Conservation (phyloP, 2,797 vertebrate genomes). For the Ctenosaura bakeri region DNA sequence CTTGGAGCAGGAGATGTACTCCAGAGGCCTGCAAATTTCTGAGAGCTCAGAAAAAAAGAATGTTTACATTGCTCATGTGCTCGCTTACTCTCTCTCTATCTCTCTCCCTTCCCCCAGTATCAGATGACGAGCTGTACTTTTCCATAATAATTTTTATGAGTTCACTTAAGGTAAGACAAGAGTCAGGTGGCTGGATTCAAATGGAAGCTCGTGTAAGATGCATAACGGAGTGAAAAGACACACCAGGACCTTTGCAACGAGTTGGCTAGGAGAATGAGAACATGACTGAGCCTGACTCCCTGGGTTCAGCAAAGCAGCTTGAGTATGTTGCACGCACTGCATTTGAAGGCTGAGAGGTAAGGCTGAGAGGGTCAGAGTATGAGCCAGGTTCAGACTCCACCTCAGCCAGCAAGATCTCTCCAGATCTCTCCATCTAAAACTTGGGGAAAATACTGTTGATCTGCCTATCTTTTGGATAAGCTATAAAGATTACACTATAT, state of each 20-base stretch:
- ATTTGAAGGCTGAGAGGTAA: not conserved
- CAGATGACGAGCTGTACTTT: not conserved
- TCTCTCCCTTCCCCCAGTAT: no score
- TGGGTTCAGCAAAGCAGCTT: not conserved
- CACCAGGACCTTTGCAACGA: not conserved
- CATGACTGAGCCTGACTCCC: not conserved
- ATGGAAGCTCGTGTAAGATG: rapidly evolving
- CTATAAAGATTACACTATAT: not conserved
- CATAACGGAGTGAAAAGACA: not conserved
- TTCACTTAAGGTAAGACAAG: constrained; percentile 15
- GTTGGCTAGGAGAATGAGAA: not conserved
- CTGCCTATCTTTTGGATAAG: not conserved
- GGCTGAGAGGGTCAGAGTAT: not conserved
- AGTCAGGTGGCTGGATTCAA: not conserved
- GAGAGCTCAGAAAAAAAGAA: not conserved
- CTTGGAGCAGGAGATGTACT: not conserved
- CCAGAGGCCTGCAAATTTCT: not conserved
- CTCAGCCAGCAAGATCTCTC: not conserved
- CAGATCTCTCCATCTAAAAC: not conserved
- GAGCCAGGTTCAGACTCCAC: not conserved
- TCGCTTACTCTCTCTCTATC: no score
- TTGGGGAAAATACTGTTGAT: not conserved
- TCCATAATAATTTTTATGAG: constrained; percentile 6
- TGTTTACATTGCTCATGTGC: not conserved
- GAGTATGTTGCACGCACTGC: not conserved